phyloP scores from a whole-genome alignment of 2,113 vertebrate genomes.

The Salvelinus alpinus region DNA sequence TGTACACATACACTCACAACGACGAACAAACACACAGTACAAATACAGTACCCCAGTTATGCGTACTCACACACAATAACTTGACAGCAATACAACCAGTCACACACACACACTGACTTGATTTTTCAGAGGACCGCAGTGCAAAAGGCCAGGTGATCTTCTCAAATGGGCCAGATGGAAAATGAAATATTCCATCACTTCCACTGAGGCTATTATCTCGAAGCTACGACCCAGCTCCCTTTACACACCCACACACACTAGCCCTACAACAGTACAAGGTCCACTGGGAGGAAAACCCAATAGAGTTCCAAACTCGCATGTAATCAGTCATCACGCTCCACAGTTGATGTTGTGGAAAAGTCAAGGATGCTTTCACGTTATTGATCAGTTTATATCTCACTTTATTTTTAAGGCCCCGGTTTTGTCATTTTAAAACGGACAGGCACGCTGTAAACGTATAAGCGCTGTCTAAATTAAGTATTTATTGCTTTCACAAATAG shows the following conservation, averaged over 20 bases:
- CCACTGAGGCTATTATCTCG: too few relatives aligned
- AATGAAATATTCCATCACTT: too few relatives aligned
- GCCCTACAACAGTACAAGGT: constrained; percentile 8
- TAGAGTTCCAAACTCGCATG: neutral
- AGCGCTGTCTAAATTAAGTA: constrained; percentile 25
- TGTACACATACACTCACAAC: too few relatives aligned
- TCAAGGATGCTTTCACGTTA: constrained; percentile 27
- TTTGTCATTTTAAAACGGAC: constrained; percentile 31
- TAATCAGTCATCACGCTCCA: neutral
- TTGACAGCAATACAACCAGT: too few relatives aligned
- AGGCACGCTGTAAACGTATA: constrained; percentile 15
- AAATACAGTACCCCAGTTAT: too few relatives aligned
- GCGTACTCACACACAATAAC: constrained; percentile 6
- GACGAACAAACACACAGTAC: neutral
- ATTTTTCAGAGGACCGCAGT: too few relatives aligned
- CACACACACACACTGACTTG: too few relatives aligned
- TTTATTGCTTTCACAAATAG: constrained; percentile 22
- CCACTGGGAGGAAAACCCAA: constrained; percentile 1
- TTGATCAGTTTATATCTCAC: constrained; percentile 39
- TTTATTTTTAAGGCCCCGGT: constrained; percentile 38
- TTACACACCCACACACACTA: too few relatives aligned
- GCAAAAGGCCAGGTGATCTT: too few relatives aligned
- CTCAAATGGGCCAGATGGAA: too few relatives aligned
- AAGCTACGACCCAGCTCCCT: too few relatives aligned
- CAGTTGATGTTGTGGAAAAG: constrained; percentile 18